Conservation (phyloP, 2,113 vertebrate genomes). For the Choloepus hoffmanni region DNA sequence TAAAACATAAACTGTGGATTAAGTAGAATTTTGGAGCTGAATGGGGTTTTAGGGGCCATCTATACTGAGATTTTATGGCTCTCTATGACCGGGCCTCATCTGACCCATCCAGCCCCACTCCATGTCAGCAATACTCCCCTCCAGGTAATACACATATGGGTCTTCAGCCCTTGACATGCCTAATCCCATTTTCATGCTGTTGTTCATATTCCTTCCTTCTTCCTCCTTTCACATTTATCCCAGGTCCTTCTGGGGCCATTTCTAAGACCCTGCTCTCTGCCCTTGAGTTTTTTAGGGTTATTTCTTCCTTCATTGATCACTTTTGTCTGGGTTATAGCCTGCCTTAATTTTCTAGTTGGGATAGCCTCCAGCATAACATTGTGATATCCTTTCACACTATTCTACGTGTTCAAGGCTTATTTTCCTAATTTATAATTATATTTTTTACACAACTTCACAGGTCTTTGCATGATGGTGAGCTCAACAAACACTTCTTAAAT, state of each 20-base stretch:
- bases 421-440: slow-evolving; percentile 8
- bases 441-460: background rate
- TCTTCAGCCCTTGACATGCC: background rate
- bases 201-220: background rate
- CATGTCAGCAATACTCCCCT: background rate
- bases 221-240: background rate
- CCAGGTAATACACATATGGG: background rate
- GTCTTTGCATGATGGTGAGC: background rate
- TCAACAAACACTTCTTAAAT: background rate
- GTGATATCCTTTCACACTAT: background rate
- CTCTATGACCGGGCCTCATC: background rate
- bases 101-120: background rate
- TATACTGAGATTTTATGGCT: background rate
- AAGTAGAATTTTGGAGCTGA: background rate
- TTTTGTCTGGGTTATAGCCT: background rate
- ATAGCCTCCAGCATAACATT: background rate
- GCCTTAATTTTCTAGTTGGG: background rate
- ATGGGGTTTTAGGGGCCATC: background rate
- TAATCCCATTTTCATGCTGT: background rate
- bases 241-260: background rate
- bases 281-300: background rate
- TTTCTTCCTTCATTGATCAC: background rate
- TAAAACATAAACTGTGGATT: background rate
- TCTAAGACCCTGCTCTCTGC: background rate
- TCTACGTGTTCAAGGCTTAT: background rate